Evolutionary conservation across 2,113 vertebrate genomes (phyloP).

Genomic region (Girardinichthys multiradiatus): DNA sequence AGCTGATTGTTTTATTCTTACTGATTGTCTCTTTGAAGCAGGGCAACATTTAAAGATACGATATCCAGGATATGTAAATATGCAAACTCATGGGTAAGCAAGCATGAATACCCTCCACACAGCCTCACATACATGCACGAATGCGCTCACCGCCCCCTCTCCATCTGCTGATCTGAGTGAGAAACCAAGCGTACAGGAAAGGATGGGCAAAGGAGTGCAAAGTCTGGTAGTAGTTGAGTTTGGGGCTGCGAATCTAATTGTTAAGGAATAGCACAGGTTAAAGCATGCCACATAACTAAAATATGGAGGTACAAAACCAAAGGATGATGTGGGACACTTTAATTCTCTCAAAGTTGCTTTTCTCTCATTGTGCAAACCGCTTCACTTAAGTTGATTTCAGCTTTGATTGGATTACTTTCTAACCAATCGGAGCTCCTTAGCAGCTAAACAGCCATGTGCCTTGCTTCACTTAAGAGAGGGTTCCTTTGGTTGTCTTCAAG

Average conservation of each 20-base stretch:
- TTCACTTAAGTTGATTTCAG: constrained; percentile 19
- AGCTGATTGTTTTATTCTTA: not conserved
- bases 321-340: not conserved
- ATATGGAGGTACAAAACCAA: too few relatives aligned
- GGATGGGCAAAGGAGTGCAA: not conserved
- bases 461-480: constrained; percentile 5
- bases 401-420: constrained; percentile 19
- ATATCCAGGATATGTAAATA: constrained; percentile 63
- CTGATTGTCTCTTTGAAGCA: not conserved
- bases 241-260: not conserved
- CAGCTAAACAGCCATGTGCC: not conserved
- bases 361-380: constrained; percentile 2
- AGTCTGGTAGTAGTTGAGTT: too few relatives aligned
- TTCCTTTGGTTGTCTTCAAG: constrained; percentile 31
- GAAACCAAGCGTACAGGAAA: constrained; percentile 27
- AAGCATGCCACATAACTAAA: not conserved
- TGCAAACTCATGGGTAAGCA: constrained; percentile 70
- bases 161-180: constrained; percentile 70
- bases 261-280: not conserved
- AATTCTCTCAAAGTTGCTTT: not conserved
- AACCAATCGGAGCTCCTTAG: constrained; percentile 35
- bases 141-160: constrained; percentile 64
- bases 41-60: constrained; percentile 24
- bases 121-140: constrained; percentile 6
- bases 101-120: constrained; percentile 40